These are phyloP conservation scores for Erebia epiphron DNA, from an alignment of 2,888 invertebrate species.

Conservation along the genomic window DNA sequence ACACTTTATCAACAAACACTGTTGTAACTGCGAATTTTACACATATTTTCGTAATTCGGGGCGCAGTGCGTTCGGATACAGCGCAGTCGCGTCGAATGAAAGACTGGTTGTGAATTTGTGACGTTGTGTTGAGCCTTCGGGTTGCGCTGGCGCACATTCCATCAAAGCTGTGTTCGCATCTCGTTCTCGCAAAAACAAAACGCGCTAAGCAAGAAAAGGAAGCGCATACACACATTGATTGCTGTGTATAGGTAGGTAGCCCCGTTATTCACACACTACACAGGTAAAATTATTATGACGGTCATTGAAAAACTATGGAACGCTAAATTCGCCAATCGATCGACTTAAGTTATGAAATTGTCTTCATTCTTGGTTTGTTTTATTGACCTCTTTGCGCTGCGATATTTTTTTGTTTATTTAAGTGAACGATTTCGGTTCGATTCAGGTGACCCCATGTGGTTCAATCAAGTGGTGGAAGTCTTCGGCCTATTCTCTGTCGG, in stretches of 20 bases:
- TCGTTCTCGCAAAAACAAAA: slow-evolving; percentile 50
- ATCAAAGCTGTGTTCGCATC: slow-evolving; percentile 58
- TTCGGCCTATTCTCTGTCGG: too few relatives aligned
- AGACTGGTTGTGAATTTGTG: slow-evolving; percentile 61
- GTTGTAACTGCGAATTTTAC: slow-evolving; percentile 66
- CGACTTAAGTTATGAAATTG: slow-evolving; percentile 33
- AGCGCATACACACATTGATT: slow-evolving; percentile 46
- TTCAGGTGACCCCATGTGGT: too few relatives aligned
- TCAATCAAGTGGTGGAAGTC: too few relatives aligned
- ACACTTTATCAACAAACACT: slow-evolving; percentile 70
- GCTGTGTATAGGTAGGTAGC: slow-evolving; percentile 61
- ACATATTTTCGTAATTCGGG: slow-evolving; percentile 72
- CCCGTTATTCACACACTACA: slow-evolving; percentile 71
- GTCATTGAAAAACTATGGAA: slow-evolving; percentile 42
- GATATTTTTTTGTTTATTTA: too few relatives aligned
- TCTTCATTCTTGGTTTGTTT: slow-evolving; percentile 1
- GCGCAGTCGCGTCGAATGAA: slow-evolving; percentile 64
- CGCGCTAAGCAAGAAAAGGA: slow-evolving; percentile 47
- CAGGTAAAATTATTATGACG: slow-evolving; percentile 61
- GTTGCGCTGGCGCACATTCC: slow-evolving; percentile 75
- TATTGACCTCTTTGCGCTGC: neutral
- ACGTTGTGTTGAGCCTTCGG: slow-evolving; percentile 48
- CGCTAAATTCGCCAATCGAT: slow-evolving; percentile 44
- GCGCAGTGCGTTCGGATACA: slow-evolving; percentile 56
- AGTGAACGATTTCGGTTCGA: too few relatives aligned